phyloP scores from a whole-genome alignment of 1,140 invertebrate species.

The Bradynema listronoti region DNA sequence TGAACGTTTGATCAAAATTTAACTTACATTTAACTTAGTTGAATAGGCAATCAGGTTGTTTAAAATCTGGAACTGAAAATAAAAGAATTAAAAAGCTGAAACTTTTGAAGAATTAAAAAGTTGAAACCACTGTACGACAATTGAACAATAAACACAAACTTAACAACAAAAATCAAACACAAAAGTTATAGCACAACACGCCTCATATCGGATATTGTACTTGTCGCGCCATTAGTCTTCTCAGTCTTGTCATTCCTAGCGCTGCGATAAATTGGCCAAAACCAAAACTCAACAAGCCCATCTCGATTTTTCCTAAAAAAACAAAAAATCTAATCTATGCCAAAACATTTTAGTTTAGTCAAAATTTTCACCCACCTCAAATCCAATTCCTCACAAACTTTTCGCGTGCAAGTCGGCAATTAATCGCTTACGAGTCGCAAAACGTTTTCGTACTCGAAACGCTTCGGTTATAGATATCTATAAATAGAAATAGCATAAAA shows the following conservation, averaged over 20 bases:
- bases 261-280: slow-evolving; percentile 65
- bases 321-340: slow-evolving; percentile 11
- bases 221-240: not conserved
- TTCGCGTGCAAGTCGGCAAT: slow-evolving; percentile 67
- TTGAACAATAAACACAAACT: too few species aligned
- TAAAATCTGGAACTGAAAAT: too few species aligned
- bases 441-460: slow-evolving; percentile 65
- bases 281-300: slow-evolving; percentile 65
- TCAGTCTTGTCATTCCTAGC: slow-evolving; percentile 2
- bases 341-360: too few species aligned
- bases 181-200: too few species aligned
- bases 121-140: too few species aligned
- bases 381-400: slow-evolving; percentile 71
- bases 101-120: too few species aligned
- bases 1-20: too few species aligned
- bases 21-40: too few species aligned
- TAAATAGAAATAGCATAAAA: slow-evolving; percentile 3
- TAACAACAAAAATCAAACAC: too few species aligned
- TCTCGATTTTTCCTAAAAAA: slow-evolving; percentile 51
- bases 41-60: too few species aligned
- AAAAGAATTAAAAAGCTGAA: too few species aligned
- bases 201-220: too few species aligned
- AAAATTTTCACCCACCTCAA: slow-evolving; percentile 59
- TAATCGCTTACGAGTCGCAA: slow-evolving; percentile 63
- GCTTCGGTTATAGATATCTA: slow-evolving; percentile 61